These are phyloP conservation scores for Tiliqua scincoides DNA, from an alignment of 2,113 vertebrate species.

Conservation along the genomic window DNA sequence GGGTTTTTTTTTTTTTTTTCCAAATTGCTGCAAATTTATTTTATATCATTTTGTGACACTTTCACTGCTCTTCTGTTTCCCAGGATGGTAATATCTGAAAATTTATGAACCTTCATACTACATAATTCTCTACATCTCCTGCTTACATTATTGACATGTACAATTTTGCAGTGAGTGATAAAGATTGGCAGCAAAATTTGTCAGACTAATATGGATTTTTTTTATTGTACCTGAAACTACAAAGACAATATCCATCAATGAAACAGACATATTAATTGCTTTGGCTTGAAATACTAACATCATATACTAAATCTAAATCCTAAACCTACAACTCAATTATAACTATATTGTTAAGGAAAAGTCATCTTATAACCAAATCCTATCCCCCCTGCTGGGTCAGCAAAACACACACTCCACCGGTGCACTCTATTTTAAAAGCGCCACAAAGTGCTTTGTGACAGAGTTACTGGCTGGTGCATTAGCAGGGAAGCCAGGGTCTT, in stretches of 20 bases:
- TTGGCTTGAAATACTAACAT: constrained; percentile 2
- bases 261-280: neutral
- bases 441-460: too few relatives aligned
- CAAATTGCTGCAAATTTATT: neutral
- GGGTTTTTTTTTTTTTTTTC: neutral
- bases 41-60: constrained; percentile 26
- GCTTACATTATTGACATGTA: neutral
- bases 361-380: too few relatives aligned
- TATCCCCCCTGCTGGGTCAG: too few relatives aligned
- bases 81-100: constrained; percentile 12
- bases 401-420: too few relatives aligned
- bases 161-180: neutral
- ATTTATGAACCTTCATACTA: constrained; percentile 13
- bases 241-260: neutral
- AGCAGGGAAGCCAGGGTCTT: too few relatives aligned
- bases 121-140: neutral
- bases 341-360: neutral
- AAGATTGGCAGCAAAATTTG: constrained; percentile 24
- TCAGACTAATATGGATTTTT: neutral
- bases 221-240: constrained; percentile 3
- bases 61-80: constrained; percentile 21
- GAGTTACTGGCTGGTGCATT: too few relatives aligned
- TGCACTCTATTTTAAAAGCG: too few relatives aligned
- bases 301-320: constrained; percentile 1
- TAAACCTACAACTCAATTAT: neutral